A percentile compares a stretch with the other conserved stretches of the same genome.
These are phyloP conservation scores for Oreochromis mossambicus DNA, from an alignment of 2,797 vertebrate species.

Conservation along the genomic window DNA sequence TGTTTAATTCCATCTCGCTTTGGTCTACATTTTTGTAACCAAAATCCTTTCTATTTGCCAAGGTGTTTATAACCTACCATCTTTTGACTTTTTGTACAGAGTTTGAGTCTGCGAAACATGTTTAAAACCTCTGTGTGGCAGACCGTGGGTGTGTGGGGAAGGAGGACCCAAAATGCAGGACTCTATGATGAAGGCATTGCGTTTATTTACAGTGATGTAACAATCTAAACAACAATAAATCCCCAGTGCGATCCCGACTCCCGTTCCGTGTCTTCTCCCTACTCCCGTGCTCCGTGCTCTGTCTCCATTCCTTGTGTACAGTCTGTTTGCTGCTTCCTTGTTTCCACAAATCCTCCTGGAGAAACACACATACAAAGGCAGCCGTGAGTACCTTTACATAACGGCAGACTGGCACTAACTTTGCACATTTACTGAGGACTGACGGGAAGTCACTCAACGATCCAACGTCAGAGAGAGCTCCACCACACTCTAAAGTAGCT, in stretches of 20 bases:
- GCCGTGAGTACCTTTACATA: neutral
- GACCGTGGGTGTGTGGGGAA: neutral
- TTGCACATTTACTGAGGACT: neutral
- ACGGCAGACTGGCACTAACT: neutral
- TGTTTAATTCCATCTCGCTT: neutral
- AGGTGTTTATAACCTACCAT: neutral
- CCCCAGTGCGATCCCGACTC: neutral
- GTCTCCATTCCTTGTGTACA: too few relatives aligned
- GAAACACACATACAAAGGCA: neutral
- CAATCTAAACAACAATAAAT: neutral
- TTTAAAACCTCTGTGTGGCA: neutral
- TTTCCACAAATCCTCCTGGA: too few relatives aligned
- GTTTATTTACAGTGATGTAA: neutral
- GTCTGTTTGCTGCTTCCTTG: neutral
- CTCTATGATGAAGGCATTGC: neutral
- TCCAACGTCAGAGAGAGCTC: neutral
- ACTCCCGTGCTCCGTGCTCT: neutral
- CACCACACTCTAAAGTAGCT: neutral
- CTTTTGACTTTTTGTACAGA: neutral
- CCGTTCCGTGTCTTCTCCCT: neutral
- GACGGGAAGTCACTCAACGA: neutral
- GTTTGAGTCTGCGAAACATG: neutral
- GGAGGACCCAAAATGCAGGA: neutral
- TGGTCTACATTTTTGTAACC: neutral
- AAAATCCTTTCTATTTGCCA: neutral